Percentiles rank a stretch among this genome's conserved stretches.
Conservation (phyloP, 2,113 vertebrate species). For the Oryzias melastigma region DNA sequence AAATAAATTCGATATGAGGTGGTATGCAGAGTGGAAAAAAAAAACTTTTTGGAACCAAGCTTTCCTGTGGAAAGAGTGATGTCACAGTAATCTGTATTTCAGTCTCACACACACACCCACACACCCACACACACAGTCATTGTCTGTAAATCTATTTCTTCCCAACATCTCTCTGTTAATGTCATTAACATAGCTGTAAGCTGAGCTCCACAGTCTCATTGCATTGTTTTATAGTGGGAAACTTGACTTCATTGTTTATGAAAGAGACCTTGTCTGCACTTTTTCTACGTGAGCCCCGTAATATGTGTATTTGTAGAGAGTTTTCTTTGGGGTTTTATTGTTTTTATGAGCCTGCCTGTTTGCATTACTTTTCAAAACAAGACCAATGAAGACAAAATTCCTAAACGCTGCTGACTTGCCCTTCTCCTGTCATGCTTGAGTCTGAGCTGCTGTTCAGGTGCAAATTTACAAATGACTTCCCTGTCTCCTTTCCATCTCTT, state of each 20-base stretch:
- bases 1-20: constrained; percentile 35
- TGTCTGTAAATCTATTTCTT: constrained; percentile 43
- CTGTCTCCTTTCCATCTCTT: too few species aligned
- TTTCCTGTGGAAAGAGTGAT: constrained; percentile 75
- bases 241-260: constrained; percentile 17
- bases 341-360: too few species aligned
- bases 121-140: constrained; percentile 15
- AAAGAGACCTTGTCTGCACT: constrained; percentile 7
- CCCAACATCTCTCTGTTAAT: constrained; percentile 47
- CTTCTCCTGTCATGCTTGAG: too few species aligned
- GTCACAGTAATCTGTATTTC: constrained; percentile 54
- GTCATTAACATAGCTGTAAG: constrained; percentile 44
- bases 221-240: constrained; percentile 20
- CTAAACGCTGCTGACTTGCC: too few species aligned
- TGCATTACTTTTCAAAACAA: too few species aligned
- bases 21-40: constrained; percentile 58
- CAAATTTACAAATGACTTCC: too few species aligned
- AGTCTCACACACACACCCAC: constrained; percentile 3
- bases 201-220: constrained; percentile 7
- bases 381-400: too few species aligned
- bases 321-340: too few species aligned
- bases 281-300: constrained; percentile 1
- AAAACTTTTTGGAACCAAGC: constrained; percentile 64
- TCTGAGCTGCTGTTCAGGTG: too few species aligned
- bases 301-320: not conserved